Evolutionary conservation across 2,113 vertebrate species (phyloP).

Genomic region (Hippoglossus stenolepis): DNA sequence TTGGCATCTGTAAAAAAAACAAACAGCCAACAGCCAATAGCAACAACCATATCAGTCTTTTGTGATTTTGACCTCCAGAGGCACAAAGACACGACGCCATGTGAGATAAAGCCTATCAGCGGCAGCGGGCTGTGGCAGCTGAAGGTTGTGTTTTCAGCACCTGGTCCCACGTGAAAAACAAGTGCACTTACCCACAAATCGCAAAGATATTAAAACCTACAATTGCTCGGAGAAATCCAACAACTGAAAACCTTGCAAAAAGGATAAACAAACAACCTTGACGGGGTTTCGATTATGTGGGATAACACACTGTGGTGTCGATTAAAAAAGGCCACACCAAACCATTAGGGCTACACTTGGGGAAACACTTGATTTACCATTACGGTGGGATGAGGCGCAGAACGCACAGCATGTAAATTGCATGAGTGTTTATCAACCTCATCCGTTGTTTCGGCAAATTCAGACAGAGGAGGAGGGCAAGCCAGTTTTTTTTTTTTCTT

Average conservation of each 20-base stretch:
- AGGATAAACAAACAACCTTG: background rate
- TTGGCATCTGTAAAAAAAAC: background rate
- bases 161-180: background rate
- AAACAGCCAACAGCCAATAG: background rate
- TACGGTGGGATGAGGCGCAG: slow-evolving; percentile 16
- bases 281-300: background rate
- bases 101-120: background rate
- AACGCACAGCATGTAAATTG: slow-evolving; percentile 37
- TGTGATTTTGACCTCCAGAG: background rate
- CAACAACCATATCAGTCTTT: background rate
- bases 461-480: slow-evolving; percentile 16
- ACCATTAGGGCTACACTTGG: slow-evolving; percentile 32
- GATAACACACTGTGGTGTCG: slow-evolving; percentile 11
- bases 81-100: background rate
- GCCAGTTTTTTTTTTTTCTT: background rate
- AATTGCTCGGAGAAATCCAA: no score
- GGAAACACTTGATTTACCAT: slow-evolving; percentile 27
- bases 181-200: background rate
- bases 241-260: background rate
- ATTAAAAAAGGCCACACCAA: slow-evolving; percentile 34
- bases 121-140: background rate
- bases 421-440: slow-evolving; percentile 56
- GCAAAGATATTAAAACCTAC: background rate
- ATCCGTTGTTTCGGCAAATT: slow-evolving; percentile 28
- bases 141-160: background rate